Percentiles rank a stretch among this genome's conserved stretches.
Evolutionary conservation across 2,113 vertebrate genomes (phyloP).

Genomic region (Actenoides lindsayi): DNA sequence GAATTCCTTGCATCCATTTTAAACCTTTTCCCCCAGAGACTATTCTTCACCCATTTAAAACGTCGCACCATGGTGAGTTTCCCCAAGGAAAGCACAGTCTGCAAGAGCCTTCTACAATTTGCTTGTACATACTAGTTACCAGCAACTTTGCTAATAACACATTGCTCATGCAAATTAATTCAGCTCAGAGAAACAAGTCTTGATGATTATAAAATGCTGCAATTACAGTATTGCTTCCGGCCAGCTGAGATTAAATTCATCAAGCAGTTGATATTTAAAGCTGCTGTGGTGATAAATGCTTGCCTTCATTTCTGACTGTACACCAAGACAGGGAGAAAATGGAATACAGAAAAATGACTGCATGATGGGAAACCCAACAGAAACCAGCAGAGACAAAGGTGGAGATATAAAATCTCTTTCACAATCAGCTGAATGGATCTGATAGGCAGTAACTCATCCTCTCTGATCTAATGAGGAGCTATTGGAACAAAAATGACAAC

Average conservation of each 20-base stretch:
- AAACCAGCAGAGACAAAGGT: background rate
- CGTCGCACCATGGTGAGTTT: background rate
- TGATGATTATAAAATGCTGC: conserved; percentile 72
- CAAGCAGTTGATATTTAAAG: conserved; percentile 64
- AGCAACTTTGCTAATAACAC: conserved; percentile 32
- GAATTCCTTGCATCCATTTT: background rate
- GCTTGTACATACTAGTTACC: background rate
- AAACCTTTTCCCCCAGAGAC: background rate
- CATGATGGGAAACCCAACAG: conserved; percentile 43
- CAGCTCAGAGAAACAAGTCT: conserved; percentile 61
- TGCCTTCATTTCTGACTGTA: conserved; percentile 45
- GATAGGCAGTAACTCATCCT: background rate
- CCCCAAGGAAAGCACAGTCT: background rate
- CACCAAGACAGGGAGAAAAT: conserved; percentile 26
- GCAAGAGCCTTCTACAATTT: background rate
- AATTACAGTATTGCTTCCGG: conserved; percentile 66
- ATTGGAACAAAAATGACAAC: background rate
- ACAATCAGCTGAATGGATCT: background rate
- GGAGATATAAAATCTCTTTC: background rate
- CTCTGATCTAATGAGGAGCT: background rate
- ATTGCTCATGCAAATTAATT: conserved; percentile 72
- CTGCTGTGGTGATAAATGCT: conserved; percentile 53
- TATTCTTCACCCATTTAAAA: background rate
- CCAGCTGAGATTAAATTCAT: conserved; percentile 72
- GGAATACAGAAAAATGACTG: background rate